Conservation (phyloP, 2,797 vertebrate genomes). For the Ispidina picta region DNA sequence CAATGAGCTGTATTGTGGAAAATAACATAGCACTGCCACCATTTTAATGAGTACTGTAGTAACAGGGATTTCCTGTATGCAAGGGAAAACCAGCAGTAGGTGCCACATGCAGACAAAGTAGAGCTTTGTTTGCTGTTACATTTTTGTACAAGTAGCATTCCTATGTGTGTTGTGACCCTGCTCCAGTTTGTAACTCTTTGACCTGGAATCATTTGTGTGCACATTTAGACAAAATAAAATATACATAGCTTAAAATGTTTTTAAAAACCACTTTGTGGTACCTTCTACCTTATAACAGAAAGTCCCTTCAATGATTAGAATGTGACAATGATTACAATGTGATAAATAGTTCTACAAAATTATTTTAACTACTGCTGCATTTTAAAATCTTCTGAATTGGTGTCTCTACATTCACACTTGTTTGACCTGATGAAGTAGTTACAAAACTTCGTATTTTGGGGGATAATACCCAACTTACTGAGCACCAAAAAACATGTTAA, state of each 20-base stretch:
- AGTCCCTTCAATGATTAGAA: background rate
- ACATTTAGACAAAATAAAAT: background rate
- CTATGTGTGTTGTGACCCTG: background rate
- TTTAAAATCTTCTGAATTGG: background rate
- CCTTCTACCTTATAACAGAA: background rate
- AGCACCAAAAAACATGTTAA: background rate
- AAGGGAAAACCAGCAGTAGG: background rate
- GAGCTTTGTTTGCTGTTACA: background rate
- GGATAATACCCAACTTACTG: background rate
- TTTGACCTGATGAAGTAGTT: background rate
- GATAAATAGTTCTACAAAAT: background rate
- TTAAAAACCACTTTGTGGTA: rapidly evolving
- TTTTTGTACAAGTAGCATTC: background rate
- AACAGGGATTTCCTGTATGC: background rate
- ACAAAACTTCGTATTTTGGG: background rate
- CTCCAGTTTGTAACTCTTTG: background rate
- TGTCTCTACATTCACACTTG: background rate
- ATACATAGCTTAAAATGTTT: background rate
- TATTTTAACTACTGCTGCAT: background rate
- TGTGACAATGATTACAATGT: background rate
- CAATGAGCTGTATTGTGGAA: background rate
- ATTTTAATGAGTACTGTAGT: background rate
- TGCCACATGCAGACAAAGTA: background rate
- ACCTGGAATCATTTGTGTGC: background rate
- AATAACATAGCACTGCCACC: background rate